A percentile compares a stretch with the other conserved stretches of the same genome.
These are phyloP conservation scores for Erebia ligea DNA, from an alignment of 2,888 invertebrate species.

Conservation along the genomic window DNA sequence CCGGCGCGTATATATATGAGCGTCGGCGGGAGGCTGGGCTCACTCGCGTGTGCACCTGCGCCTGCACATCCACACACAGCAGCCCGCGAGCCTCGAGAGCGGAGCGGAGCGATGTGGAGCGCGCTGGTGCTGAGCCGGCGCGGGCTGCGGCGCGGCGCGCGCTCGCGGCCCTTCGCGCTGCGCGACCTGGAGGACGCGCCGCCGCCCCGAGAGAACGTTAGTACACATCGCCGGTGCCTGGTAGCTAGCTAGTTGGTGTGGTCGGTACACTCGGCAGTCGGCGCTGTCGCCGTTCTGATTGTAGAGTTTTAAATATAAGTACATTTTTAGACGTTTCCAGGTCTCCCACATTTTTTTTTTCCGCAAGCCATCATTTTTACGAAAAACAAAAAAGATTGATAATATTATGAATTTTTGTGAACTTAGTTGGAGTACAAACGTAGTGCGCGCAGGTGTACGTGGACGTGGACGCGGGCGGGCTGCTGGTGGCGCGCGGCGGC, in stretches of 20 bases:
- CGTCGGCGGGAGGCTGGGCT: conserved; percentile 18
- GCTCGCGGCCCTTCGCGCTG: conserved; percentile 52
- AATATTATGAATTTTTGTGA: too few species aligned
- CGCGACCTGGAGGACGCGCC: conserved; percentile 53
- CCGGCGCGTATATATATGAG: conserved; percentile 38
- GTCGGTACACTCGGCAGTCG: conserved; percentile 27
- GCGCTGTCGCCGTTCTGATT: too few species aligned
- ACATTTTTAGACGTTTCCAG: too few species aligned
- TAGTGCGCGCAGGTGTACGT: conserved; percentile 54
- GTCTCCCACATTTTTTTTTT: too few species aligned
- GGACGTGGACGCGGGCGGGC: conserved; percentile 50
- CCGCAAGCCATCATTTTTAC: too few species aligned
- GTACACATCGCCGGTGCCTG: conserved; percentile 43
- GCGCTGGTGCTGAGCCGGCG: conserved; percentile 53
- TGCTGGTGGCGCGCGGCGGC: conserved; percentile 42
- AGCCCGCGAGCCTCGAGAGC: conserved; percentile 2
- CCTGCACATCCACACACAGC: conserved; percentile 8
- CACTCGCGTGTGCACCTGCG: conserved; percentile 28
- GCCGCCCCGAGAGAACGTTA: conserved; percentile 21
- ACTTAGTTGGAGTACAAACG: background rate
- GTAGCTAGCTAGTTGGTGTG: too few species aligned
- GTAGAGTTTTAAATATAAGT: too few species aligned
- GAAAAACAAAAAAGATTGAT: too few species aligned
- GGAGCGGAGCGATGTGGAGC: conserved; percentile 19
- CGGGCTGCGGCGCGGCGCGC: conserved; percentile 56